Conservation (phyloP, 1,140 invertebrate species). For the Drosophila willistoni region DNA sequence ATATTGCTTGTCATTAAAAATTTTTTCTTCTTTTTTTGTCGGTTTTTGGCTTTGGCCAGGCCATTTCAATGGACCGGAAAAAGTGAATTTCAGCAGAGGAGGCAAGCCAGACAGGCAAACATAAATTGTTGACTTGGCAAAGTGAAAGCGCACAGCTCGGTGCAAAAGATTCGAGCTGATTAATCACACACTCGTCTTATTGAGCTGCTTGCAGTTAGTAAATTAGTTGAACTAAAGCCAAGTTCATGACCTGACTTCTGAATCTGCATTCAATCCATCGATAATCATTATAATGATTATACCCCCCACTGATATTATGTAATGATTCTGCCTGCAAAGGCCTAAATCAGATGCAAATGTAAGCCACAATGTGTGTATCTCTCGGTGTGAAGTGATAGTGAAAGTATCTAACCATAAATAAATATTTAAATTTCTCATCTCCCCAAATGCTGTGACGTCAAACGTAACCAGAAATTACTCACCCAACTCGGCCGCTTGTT, state of each 20-base stretch:
- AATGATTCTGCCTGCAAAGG: slow-evolving; percentile 1
- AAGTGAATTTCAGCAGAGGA: slow-evolving; percentile 63
- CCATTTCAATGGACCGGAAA: slow-evolving; percentile 77
- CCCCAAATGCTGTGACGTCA: slow-evolving; percentile 60
- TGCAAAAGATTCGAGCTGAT: slow-evolving; percentile 52
- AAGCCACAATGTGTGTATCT: slow-evolving; percentile 36
- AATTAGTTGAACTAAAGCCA: neutral
- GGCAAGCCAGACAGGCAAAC: slow-evolving; percentile 19
- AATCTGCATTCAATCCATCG: neutral
- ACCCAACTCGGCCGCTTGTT: slow-evolving; percentile 27
- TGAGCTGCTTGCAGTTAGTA: neutral
- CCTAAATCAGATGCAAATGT: slow-evolving; percentile 50
- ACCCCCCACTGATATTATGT: neutral
- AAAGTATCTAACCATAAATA: slow-evolving; percentile 69
- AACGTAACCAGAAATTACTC: slow-evolving; percentile 50
- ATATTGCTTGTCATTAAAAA: slow-evolving; percentile 56
- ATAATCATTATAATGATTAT: neutral
- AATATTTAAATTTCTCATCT: slow-evolving; percentile 65
- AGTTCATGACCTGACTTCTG: slow-evolving; percentile 53
- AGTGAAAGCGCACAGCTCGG: slow-evolving; percentile 67
- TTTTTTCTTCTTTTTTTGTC: neutral
- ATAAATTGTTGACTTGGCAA: slow-evolving; percentile 58
- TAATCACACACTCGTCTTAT: slow-evolving; percentile 57
- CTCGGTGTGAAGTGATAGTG: slow-evolving; percentile 44
- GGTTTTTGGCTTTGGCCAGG: slow-evolving; percentile 29